phyloP scores from a whole-genome alignment of 1,140 invertebrate genomes.

The Hylaeus anthracinus region DNA sequence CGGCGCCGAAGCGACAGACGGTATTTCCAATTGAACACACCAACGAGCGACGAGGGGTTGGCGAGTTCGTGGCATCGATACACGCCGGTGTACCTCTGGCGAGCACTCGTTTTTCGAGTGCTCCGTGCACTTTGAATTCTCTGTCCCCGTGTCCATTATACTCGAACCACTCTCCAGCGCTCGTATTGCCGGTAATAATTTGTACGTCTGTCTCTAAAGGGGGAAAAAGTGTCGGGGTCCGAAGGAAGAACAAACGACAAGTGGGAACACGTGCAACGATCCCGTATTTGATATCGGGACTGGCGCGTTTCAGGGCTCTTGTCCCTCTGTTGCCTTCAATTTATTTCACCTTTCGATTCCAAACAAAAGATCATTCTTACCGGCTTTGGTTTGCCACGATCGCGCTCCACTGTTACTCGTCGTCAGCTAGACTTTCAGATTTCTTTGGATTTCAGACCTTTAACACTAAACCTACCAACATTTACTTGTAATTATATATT shows the following conservation, averaged over 20 bases:
- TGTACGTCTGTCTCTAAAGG: conserved; percentile 47
- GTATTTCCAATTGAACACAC: conserved; percentile 44
- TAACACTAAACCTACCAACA: too few species aligned
- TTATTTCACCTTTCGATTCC: conserved; percentile 39
- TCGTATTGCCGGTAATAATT: conserved; percentile 59
- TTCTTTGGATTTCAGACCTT: too few species aligned
- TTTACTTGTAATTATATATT: too few species aligned
- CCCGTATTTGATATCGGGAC: conserved; percentile 47
- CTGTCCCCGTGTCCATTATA: conserved; percentile 56
- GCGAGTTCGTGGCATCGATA: conserved; percentile 38
- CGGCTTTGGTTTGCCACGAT: neutral
- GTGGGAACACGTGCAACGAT: conserved; percentile 54
- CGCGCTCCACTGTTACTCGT: neutral
- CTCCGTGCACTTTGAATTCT: conserved; percentile 43
- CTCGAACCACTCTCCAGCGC: conserved; percentile 37
- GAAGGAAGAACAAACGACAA: conserved; percentile 54
- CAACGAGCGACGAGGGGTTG: conserved; percentile 16
- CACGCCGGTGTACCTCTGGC: neutral
- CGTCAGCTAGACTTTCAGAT: too few species aligned
- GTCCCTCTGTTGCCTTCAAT: conserved; percentile 36
- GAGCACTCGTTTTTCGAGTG: conserved; percentile 47
- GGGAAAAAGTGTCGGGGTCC: conserved; percentile 32
- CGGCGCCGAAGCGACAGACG: conserved; percentile 37
- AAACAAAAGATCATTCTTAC: conserved; percentile 45
- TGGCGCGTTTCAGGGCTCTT: conserved; percentile 12